A percentile compares a stretch with the other conserved stretches of the same genome.
Evolutionary conservation across 1,140 invertebrate genomes (phyloP).

Genomic region (Tetragonula clypearis): DNA sequence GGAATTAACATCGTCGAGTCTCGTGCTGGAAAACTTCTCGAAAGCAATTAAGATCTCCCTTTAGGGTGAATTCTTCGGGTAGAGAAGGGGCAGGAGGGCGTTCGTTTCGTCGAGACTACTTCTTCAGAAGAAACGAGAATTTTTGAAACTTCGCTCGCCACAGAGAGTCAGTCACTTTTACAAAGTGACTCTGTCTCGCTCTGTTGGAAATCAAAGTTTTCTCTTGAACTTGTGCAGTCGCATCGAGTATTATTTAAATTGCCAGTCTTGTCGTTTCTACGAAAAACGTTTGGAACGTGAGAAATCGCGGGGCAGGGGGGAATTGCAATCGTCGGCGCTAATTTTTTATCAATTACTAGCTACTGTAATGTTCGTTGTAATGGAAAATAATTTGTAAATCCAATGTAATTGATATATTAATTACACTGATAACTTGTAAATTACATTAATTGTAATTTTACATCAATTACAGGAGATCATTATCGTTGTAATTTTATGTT

Average conservation of each 20-base stretch:
- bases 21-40: background rate
- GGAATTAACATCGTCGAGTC: background rate
- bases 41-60: constrained; percentile 6
- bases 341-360: too few relatives aligned
- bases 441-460: too few relatives aligned
- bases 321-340: too few relatives aligned
- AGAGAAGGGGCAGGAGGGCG: background rate
- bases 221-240: too few relatives aligned
- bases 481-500: too few relatives aligned
- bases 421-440: too few relatives aligned
- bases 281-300: background rate
- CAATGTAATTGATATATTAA: too few relatives aligned
- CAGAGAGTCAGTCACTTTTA: background rate
- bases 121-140: background rate
- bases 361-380: too few relatives aligned
- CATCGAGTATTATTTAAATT: background rate
- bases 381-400: too few relatives aligned
- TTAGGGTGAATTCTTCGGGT: background rate
- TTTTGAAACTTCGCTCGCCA: background rate
- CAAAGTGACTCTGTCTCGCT: background rate
- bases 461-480: too few relatives aligned
- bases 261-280: background rate
- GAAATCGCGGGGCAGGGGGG: too few relatives aligned
- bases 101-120: constrained; percentile 8
- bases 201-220: background rate